A percentile compares a stretch with the other conserved stretches of the same genome.
These are phyloP conservation scores for Chromis chromis DNA, from an alignment of 2,797 vertebrate genomes.

Conservation along the genomic window DNA sequence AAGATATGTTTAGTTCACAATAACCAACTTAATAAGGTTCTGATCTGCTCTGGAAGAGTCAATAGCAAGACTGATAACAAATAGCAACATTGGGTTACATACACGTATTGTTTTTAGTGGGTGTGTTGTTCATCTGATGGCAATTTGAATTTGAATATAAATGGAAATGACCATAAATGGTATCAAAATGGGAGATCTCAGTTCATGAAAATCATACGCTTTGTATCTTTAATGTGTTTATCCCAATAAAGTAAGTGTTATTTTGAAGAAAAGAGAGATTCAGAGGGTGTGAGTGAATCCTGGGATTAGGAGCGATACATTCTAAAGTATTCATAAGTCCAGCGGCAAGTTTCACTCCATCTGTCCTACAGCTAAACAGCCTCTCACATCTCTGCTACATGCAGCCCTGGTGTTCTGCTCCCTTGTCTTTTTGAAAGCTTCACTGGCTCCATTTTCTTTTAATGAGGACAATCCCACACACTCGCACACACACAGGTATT, in stretches of 20 bases:
- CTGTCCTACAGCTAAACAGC: slow-evolving; percentile 41
- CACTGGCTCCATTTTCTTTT: slow-evolving; percentile 39
- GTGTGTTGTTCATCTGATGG: too few species aligned
- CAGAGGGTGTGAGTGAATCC: slow-evolving; percentile 1
- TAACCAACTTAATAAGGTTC: too few species aligned
- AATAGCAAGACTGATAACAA: too few species aligned
- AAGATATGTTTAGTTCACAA: too few species aligned
- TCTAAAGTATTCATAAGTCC: slow-evolving; percentile 45
- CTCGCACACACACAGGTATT: not conserved
- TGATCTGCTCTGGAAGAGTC: too few species aligned
- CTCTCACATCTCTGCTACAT: slow-evolving; percentile 26
- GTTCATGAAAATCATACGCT: too few species aligned
- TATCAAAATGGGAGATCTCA: too few species aligned
- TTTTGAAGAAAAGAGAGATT: not conserved
- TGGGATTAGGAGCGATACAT: slow-evolving; percentile 1
- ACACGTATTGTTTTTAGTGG: too few species aligned
- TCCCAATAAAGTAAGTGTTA: not conserved
- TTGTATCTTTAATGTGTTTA: too few species aligned
- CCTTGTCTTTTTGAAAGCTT: slow-evolving; percentile 39
- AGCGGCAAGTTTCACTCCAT: slow-evolving; percentile 26
- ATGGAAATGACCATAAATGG: too few species aligned
- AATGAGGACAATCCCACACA: slow-evolving; percentile 28
- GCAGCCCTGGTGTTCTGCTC: slow-evolving; percentile 15
- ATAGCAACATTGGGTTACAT: too few species aligned
- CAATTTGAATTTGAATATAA: too few species aligned